Evolutionary conservation across 2,113 vertebrate genomes (phyloP), one percentile per base, ranked within the genome.

Genomic region (Aix galericulata): DNA sequence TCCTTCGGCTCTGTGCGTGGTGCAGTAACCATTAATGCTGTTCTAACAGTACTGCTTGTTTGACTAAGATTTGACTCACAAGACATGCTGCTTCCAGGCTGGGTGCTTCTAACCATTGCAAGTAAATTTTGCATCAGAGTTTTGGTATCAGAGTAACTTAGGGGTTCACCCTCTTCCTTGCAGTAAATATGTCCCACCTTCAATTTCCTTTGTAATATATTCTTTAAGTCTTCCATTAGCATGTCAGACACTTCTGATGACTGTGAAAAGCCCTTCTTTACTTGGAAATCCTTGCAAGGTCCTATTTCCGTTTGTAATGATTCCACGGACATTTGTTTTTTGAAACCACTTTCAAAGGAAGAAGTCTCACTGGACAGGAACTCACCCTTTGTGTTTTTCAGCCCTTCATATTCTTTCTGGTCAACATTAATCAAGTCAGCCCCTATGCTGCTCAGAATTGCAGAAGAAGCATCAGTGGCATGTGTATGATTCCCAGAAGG

Each of bases 41-140:
- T 4, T 77, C 66, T 92, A 75, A 75, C 16, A 72, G 9, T 50
- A 53, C 55, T 73, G 36, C 20, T 67, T 31, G 79, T 67, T 93
- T 96, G 67, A 69, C 84, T 96, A 42, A 95, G 31, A 13, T 77
- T 63, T 72, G 91, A 60, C 8, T 17, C 48, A 68, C 16, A 4
- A 44, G 89, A 75, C 12, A 27, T 17, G 59, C 95, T 92, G 71
- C 50, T 78, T 8, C 11, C 32, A 14, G 86, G 68, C 9, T 94
- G 91, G 13, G 85, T 94, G 60, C 69, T 78, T 83, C 62, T 46
- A 91, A 94, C 58, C 68, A 87, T 86, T 88, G 86, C 67, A 82
- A 97, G 90, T 83, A 98, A 87, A 80, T 93, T 97, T 78, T 97
- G 91, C 93, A 98, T 82, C 91, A 97, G 96, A 89, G 40, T 77